phyloP scores from a whole-genome alignment of 2,113 vertebrate species.

The Dolichotis patagonum region DNA sequence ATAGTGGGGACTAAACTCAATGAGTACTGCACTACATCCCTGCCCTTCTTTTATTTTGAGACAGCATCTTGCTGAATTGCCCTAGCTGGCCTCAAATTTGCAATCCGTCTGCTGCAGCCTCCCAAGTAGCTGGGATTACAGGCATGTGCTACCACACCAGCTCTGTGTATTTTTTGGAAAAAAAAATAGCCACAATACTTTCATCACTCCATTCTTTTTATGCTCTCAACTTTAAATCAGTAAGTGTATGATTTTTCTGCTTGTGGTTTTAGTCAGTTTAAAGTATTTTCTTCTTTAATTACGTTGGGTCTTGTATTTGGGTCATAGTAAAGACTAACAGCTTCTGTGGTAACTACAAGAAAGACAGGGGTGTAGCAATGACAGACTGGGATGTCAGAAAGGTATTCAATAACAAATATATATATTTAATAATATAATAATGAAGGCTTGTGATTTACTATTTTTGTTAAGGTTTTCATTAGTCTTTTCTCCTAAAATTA shows the following conservation, averaged over 20 bases:
- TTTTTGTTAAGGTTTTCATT: slow-evolving; percentile 28
- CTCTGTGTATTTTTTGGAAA: neutral
- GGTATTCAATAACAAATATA: neutral
- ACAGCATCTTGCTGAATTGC: neutral
- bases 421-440: slow-evolving; percentile 22
- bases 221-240: slow-evolving; percentile 47
- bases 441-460: neutral
- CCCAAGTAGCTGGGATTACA: neutral
- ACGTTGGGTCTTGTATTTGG: slow-evolving; percentile 24
- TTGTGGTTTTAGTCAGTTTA: slow-evolving; percentile 5
- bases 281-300: slow-evolving; percentile 55
- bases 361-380: neutral
- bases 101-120: neutral
- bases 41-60: neutral
- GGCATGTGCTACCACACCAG: neutral
- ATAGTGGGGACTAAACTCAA: neutral
- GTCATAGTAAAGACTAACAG: slow-evolving; percentile 44
- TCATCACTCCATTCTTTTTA: slow-evolving; percentile 11
- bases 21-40: neutral
- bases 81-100: neutral
- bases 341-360: neutral
- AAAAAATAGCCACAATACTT: neutral
- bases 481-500: slow-evolving; percentile 43
- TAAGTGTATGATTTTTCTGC: neutral
- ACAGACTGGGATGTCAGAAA: neutral